A percentile compares a stretch with the other conserved stretches of the same genome.
Evolutionary conservation across 2,888 invertebrate genomes (phyloP).

Genomic region (Diplolepis rosae): DNA sequence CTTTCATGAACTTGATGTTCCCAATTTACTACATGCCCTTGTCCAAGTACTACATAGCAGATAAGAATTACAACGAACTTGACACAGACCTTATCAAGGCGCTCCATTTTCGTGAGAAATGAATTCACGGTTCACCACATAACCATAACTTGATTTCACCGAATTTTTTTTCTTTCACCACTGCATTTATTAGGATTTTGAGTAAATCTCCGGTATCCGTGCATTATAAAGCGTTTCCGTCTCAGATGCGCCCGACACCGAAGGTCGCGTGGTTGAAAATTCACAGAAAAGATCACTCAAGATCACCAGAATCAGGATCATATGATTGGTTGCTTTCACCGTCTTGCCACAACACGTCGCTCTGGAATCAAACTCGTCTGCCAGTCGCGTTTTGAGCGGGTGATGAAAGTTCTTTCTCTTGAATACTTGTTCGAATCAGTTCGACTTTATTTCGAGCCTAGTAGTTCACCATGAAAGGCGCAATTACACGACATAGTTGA

Average conservation of each 20-base stretch:
- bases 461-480: neutral
- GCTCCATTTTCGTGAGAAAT: neutral
- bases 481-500: constrained; percentile 9
- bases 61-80: neutral
- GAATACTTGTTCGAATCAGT: constrained; percentile 38
- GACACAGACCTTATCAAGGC: constrained; percentile 4
- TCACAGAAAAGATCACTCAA: constrained; percentile 32
- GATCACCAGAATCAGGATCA: constrained; percentile 48
- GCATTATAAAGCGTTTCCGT: constrained; percentile 40
- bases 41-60: neutral
- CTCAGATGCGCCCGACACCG: constrained; percentile 32
- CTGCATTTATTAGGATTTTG: neutral
- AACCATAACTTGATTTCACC: neutral
- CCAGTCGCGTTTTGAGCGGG: constrained; percentile 50
- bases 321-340: constrained; percentile 59
- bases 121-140: neutral
- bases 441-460: constrained; percentile 23
- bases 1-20: neutral
- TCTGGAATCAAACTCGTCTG: constrained; percentile 53
- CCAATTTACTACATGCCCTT: neutral
- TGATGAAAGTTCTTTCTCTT: constrained; percentile 68
- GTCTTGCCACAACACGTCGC: constrained; percentile 56
- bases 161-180: neutral
- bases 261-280: constrained; percentile 40
- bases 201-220: constrained; percentile 34